Conservation (phyloP, 2,113 vertebrate species). For the Amphilophus citrinellus region DNA sequence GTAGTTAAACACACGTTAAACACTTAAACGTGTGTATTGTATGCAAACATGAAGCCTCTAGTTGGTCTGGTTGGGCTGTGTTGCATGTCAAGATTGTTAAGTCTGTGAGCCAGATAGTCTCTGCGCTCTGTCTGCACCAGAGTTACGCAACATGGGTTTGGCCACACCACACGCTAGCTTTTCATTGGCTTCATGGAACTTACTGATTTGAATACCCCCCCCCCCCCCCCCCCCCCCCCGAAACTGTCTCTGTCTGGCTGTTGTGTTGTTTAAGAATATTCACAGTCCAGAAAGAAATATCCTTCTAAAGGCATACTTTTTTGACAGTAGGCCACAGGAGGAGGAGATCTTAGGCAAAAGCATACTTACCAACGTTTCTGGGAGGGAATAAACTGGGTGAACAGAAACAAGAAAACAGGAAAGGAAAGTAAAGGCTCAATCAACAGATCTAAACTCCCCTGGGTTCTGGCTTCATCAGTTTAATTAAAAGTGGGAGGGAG, state of each 20-base stretch:
- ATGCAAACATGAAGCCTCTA: conserved; percentile 12
- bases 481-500: conserved; percentile 40
- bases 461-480: conserved; percentile 3
- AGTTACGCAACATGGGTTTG: conserved; percentile 69
- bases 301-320: not conserved
- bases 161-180: conserved; percentile 17
- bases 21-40: not conserved
- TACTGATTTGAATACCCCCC: conserved; percentile 60
- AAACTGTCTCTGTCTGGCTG: conserved; percentile 22
- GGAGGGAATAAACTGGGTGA: conserved; percentile 20
- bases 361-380: not conserved
- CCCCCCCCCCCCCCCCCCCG: conserved; percentile 25
- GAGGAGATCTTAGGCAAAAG: not conserved
- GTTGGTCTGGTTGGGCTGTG: conserved; percentile 16
- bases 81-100: conserved; percentile 71
- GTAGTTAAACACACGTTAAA: not conserved
- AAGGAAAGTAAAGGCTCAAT: conserved; percentile 33
- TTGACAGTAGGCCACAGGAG: not conserved
- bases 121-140: conserved; percentile 51
- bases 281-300: not conserved
- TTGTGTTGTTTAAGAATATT: conserved; percentile 15
- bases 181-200: conserved; percentile 54
- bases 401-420: conserved; percentile 20
- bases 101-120: conserved; percentile 61
- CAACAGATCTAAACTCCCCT: conserved; percentile 46